Base-by-base conservation (phyloP, 2,797 vertebrate species). In the Euthynnus affinis region DNA sequence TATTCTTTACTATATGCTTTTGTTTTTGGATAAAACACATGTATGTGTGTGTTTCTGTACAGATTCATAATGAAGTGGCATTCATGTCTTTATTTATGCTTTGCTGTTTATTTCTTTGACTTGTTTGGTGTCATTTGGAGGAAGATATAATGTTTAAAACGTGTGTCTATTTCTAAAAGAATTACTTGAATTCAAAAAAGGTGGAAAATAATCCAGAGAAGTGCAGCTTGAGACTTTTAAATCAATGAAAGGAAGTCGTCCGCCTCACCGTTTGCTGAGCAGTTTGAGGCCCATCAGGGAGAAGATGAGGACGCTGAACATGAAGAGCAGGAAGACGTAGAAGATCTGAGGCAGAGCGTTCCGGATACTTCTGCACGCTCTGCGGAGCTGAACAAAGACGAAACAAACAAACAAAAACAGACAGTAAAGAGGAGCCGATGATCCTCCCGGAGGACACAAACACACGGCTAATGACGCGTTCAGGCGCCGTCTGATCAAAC, bases 241-340 rank as follows among this genome's bases (percentile, higher is more conserved):
- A 37, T 15, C 18, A 52, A 6, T 1, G 1, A 44, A 14, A 6
- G 29, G 29, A 32, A 23, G 20, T 2, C 25, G 17, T n/a, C 8
- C 1, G 2, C 60, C 94, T 79, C 84, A 97, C 98, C 97, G 96
- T 87, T 96, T 96, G 20, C 96, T 95, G 60, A 98, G 96, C 44
- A 99, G 94, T 79, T 99, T 99, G 81, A 98, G 83, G 40, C 96
- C 97, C 97, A 98, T 97, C 32, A 99, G 96, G 61, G 98, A 98
- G 89, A 98, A 99, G 68, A 98, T 95, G 32, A 98, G 94, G 71
- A 99, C 83, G 58, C 96, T 98, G 92, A 99, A 98, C 88, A 98
- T 96, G 86, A 98, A 98, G 87, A 99, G 93, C 80, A 98, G 89
- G 91, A 98, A 98, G 69, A 99, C 97, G 0, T 95, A 96, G 68